Conservation (phyloP, 2,888 invertebrate species). For the Lithophane ornitopus region DNA sequence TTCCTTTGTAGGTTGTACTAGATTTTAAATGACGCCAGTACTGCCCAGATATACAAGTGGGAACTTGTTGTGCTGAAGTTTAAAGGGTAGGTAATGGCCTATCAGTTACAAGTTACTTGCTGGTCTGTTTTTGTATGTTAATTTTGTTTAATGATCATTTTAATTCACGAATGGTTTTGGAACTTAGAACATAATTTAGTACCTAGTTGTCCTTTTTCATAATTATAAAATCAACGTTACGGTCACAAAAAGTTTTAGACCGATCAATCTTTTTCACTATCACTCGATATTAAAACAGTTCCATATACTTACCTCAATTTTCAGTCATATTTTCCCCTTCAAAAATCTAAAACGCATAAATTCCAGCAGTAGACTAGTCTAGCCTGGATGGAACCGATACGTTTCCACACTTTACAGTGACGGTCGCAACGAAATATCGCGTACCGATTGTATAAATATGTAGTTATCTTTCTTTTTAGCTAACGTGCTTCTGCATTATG, state of each 20-base stretch:
- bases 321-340: slow-evolving; percentile 11
- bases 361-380: slow-evolving; percentile 35
- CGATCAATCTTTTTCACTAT: background rate
- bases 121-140: slow-evolving; percentile 4
- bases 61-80: slow-evolving; percentile 29
- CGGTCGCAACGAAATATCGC: slow-evolving; percentile 88
- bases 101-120: slow-evolving; percentile 39
- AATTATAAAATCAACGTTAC: no score
- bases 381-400: slow-evolving; percentile 48
- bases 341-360: slow-evolving; percentile 33
- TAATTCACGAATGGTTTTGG: background rate
- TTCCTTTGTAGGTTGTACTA: slow-evolving; percentile 60
- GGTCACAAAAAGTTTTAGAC: no score
- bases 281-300: background rate
- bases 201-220: background rate
- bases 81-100: slow-evolving; percentile 25
- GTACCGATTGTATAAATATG: slow-evolving; percentile 89
- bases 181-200: background rate
- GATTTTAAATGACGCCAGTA: slow-evolving; percentile 49
- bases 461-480: slow-evolving; percentile 90
- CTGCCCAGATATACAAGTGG: slow-evolving; percentile 50
- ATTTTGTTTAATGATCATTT: background rate
- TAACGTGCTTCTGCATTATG: slow-evolving; percentile 89
- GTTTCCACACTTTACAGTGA: slow-evolving; percentile 81
- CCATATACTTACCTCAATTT: slow-evolving; percentile 1